phyloP scores from a whole-genome alignment of 2,113 vertebrate genomes.

The Scytalopus superciliaris region DNA sequence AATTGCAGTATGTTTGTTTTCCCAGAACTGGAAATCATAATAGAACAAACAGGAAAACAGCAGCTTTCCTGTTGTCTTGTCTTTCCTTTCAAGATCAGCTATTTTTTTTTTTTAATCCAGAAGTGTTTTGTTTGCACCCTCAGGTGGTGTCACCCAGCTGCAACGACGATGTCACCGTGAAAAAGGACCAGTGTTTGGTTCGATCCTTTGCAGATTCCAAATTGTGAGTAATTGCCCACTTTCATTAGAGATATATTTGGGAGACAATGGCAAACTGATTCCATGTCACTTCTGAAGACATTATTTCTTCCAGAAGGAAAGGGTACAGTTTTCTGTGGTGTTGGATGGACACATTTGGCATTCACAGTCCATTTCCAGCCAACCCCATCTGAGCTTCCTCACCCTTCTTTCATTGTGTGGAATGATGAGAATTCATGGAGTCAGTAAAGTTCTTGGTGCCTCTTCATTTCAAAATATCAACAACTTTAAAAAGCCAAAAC shows the following conservation, averaged over 20 bases:
- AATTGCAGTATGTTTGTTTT: background rate
- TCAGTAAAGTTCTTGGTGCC: background rate
- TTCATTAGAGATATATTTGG: background rate
- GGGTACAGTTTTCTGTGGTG: background rate
- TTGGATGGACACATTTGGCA: background rate
- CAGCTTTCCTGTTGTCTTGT: background rate
- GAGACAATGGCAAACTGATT: background rate
- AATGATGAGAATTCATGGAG: background rate
- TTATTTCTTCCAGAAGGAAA: background rate
- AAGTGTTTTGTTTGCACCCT: constrained; percentile 37
- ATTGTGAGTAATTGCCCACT: constrained; percentile 83
- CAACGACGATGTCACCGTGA: constrained; percentile 90
- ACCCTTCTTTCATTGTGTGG: background rate
- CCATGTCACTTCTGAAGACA: background rate
- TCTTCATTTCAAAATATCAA: background rate
- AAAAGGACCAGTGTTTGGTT: constrained; percentile 97
- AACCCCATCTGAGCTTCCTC: background rate
- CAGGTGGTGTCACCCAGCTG: constrained; percentile 97
- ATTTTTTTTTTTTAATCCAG: background rate
- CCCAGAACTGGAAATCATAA: background rate
- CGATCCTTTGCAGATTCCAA: constrained; percentile 93
- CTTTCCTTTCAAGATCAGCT: background rate
- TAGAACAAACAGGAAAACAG: background rate
- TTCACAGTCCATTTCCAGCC: background rate
- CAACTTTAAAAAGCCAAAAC: background rate